Base-by-base conservation (phyloP, 2,888 invertebrate genomes). In the Fragum sueziense region DNA sequence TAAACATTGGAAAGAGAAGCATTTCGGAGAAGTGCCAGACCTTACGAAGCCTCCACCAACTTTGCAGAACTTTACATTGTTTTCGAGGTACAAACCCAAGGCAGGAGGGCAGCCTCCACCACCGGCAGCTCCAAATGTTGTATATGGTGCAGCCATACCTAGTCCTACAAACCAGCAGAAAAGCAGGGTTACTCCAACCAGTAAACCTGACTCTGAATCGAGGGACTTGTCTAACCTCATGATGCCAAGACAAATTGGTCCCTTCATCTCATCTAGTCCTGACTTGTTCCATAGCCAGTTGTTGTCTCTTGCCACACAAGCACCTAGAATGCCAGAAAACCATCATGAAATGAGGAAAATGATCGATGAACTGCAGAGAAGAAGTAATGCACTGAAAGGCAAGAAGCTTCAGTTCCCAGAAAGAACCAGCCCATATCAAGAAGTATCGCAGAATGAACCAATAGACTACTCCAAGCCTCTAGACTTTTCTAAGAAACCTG, bases 1-100 rank as follows among this genome's bases (percentile, higher is more conserved):
- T 85, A 93, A 93, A 83, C 93, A 93, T 86, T 93, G 93, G 93
- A 93, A 93, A 86, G 93, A 93, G 79, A 93, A 93, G 80, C 93
- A 93, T 85, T 90, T 89, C 79, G 89, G 90, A 34, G 92, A 92
- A 67, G 86, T 87, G 2, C 90, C 91, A 47, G 91, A 88, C 37
- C 84, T 87, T 51, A 83, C 85, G 14, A 88, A 87, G 69, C 87
- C 86, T 33, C 89, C 90, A 31, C 87, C 88, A 27, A 87, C 88
- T 51, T 70, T 85, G n/a, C 82, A 82, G 68, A 85, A 77, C 59
- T 82, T 80, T 65, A 85, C 85, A 17, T 47, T 84, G 29, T 82
- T 79, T 33, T 84, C 82, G 1, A 51, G 82, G 27, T 82, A 61
- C 71, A 84, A 82, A 62, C 74, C 82, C 9, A 84, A 84, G 57